Evolutionary conservation across 1,140 invertebrate species (phyloP).

Genomic region (Drosophila eugracilis): DNA sequence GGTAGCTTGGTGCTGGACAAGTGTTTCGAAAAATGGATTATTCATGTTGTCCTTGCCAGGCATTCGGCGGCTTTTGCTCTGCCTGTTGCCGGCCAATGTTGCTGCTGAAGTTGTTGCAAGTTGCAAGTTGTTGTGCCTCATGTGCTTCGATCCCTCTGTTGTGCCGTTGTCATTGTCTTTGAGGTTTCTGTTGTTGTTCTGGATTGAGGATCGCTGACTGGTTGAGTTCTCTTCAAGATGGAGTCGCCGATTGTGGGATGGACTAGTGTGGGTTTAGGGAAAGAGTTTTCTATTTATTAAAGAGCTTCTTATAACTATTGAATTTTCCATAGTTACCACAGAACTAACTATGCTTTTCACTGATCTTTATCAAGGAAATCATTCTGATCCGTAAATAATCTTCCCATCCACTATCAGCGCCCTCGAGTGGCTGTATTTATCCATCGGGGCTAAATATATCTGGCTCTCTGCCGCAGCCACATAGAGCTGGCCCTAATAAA

Average conservation of each 20-base stretch:
- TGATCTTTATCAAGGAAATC: no score
- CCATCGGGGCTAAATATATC: conserved; percentile 56
- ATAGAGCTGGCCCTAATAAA: conserved; percentile 53
- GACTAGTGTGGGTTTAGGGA: no score
- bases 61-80: conserved; percentile 27
- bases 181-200: conserved; percentile 16
- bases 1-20: conserved; percentile 45
- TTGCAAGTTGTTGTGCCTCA: conserved; percentile 10
- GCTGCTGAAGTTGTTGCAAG: conserved; percentile 5
- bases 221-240: conserved; percentile 34
- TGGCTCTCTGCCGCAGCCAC: not conserved
- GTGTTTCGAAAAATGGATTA: conserved; percentile 82
- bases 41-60: conserved; percentile 73
- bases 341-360: not conserved
- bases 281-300: no score
- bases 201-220: conserved; percentile 7
- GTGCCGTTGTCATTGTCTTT: conserved; percentile 28
- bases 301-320: no score
- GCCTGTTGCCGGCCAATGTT: conserved; percentile 1
- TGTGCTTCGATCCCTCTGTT: not conserved
- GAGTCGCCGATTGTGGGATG: conserved; percentile 26
- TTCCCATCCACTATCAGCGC: not conserved
- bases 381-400: not conserved
- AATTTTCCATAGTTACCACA: not conserved
- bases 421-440: conserved; percentile 28